Conservation (phyloP, 2,888 invertebrate genomes). For the Flexamia atlantica region DNA sequence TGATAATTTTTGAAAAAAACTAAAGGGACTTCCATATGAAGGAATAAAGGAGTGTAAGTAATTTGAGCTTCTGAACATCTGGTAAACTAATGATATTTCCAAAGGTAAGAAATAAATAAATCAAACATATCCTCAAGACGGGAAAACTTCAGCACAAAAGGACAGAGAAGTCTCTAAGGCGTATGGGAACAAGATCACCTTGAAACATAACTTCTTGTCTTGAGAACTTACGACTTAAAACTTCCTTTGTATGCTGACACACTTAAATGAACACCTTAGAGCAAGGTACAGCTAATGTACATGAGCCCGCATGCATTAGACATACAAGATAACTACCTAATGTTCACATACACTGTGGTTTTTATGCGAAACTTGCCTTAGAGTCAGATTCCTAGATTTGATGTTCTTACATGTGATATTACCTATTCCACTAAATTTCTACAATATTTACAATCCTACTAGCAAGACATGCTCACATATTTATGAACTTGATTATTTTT, state of each 20-base stretch:
- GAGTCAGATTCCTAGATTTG: no score
- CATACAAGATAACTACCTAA: neutral
- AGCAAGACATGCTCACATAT: no score
- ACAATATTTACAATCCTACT: no score
- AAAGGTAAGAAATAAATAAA: no score
- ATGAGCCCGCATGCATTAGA: neutral
- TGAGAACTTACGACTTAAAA: neutral
- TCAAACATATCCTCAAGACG: neutral
- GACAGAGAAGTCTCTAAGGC: conserved; percentile 10
- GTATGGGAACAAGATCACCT: conserved; percentile 41
- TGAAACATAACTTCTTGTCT: conserved; percentile 35
- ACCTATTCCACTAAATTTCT: no score
- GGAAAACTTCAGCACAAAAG: neutral
- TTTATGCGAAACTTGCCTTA: neutral
- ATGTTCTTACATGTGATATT: no score
- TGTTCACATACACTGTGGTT: neutral
- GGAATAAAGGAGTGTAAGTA: no score
- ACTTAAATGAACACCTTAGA: neutral
- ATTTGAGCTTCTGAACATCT: no score
- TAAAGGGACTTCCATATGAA: no score
- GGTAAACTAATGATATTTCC: no score
- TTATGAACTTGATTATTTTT: no score
- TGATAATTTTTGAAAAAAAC: no score
- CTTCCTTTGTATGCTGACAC: neutral
- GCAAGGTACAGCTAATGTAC: neutral